A percentile compares a stretch with the other conserved stretches of the same genome.
phyloP scores from a whole-genome alignment of 2,113 vertebrate species.

The Gymnorhina tibicen region DNA sequence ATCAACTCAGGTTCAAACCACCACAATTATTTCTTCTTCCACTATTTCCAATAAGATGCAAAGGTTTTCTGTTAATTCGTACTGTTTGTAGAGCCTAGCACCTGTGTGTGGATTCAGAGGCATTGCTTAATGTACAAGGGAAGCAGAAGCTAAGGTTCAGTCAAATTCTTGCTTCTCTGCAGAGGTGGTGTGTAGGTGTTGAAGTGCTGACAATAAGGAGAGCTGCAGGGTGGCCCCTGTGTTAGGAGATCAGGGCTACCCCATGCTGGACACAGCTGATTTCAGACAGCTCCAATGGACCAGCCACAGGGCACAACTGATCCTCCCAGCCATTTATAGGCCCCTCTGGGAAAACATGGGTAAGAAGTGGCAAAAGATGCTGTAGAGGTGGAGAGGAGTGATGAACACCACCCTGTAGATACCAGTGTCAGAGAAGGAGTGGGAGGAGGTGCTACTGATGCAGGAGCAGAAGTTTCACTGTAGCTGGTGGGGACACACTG shows the following conservation, averaged over 20 bases:
- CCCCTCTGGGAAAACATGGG: not conserved
- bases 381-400: not conserved
- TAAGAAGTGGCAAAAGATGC: not conserved
- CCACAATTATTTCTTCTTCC: too few relatives aligned
- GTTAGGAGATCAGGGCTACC: not conserved
- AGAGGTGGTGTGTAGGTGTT: not conserved
- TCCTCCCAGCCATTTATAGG: too few relatives aligned
- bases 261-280: not conserved
- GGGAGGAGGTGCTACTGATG: not conserved
- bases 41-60: not conserved
- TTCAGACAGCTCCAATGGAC: not conserved
- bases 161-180: not conserved
- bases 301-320: not conserved
- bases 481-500: not conserved
- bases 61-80: not conserved
- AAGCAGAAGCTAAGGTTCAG: not conserved
- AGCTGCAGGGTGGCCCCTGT: not conserved
- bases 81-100: not conserved
- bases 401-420: not conserved
- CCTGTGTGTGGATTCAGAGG: not conserved
- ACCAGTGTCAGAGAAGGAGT: not conserved
- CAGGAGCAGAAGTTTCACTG: not conserved
- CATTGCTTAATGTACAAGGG: not conserved
- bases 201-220: not conserved
- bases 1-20: too few relatives aligned